Percentiles rank a stretch among this genome's conserved stretches.
These are phyloP conservation scores for Erynnis tages DNA, from an alignment of 2,888 invertebrate genomes.

Conservation along the genomic window DNA sequence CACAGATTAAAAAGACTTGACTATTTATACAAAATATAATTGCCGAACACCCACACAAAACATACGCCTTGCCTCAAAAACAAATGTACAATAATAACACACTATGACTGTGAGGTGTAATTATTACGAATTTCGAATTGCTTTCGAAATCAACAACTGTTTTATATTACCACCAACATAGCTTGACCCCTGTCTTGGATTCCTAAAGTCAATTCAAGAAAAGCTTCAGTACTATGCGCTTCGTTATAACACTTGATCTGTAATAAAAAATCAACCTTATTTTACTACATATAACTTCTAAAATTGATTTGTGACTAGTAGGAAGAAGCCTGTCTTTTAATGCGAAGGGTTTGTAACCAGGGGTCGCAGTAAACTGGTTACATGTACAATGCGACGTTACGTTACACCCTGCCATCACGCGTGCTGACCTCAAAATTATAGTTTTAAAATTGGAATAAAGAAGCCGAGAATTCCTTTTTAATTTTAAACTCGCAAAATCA, in stretches of 20 bases:
- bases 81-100: slow-evolving; percentile 59
- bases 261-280: slow-evolving; percentile 17
- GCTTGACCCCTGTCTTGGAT: slow-evolving; percentile 39
- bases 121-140: slow-evolving; percentile 61
- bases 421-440: slow-evolving; percentile 62
- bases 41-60: slow-evolving; percentile 47
- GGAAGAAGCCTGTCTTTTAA: not conserved
- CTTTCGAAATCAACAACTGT: slow-evolving; percentile 67
- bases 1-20: slow-evolving; percentile 15
- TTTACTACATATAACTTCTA: not conserved
- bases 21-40: slow-evolving; percentile 41
- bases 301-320: too few species aligned
- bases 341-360: slow-evolving; percentile 27
- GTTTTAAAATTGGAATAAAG: slow-evolving; percentile 59
- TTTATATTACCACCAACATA: slow-evolving; percentile 47
- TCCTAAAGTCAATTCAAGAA: slow-evolving; percentile 40
- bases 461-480: slow-evolving; percentile 47
- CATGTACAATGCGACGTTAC: slow-evolving; percentile 52
- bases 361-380: slow-evolving; percentile 53
- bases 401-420: slow-evolving; percentile 49
- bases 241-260: not conserved
- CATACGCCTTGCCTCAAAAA: slow-evolving; percentile 51
- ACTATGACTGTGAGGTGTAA: slow-evolving; percentile 51
- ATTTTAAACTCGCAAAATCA: slow-evolving; percentile 50
- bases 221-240: slow-evolving; percentile 28